These are phyloP conservation scores for Didymodactylos carnosus DNA, from an alignment of 2,888 invertebrate species.

Conservation along the genomic window DNA sequence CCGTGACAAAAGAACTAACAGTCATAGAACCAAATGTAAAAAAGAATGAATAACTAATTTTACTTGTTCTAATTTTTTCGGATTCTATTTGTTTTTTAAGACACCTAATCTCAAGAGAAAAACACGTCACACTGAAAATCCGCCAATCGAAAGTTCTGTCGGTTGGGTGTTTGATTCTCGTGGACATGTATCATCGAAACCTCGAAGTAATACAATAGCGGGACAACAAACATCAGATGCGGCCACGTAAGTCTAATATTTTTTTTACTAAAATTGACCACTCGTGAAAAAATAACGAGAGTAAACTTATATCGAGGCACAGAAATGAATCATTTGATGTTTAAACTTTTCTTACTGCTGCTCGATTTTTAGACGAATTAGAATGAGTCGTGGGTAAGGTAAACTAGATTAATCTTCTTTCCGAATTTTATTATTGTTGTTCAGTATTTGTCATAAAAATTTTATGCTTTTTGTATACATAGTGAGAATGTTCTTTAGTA, in stretches of 20 bases:
- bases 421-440: no score
- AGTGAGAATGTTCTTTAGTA: no score
- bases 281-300: no score
- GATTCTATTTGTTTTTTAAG: neutral
- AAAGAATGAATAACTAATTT: neutral
- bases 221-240: neutral
- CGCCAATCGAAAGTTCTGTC: conserved; percentile 71
- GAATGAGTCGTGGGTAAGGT: no score
- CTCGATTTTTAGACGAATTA: no score
- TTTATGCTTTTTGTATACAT: no score
- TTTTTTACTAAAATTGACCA: no score
- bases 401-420: no score
- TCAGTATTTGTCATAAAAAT: no score
- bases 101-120: conserved; percentile 30
- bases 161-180: conserved; percentile 72
- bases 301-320: no score
- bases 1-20: conserved; percentile 57
- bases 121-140: conserved; percentile 53
- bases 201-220: neutral
- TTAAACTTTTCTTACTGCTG: no score
- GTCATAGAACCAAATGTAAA: conserved; percentile 3
- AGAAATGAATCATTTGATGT: no score
- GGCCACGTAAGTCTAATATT: neutral
- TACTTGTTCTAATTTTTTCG: neutral
- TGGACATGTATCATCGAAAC: neutral